Conservation (phyloP, 1,140 invertebrate genomes). For the Stegodyphus dumicola region DNA sequence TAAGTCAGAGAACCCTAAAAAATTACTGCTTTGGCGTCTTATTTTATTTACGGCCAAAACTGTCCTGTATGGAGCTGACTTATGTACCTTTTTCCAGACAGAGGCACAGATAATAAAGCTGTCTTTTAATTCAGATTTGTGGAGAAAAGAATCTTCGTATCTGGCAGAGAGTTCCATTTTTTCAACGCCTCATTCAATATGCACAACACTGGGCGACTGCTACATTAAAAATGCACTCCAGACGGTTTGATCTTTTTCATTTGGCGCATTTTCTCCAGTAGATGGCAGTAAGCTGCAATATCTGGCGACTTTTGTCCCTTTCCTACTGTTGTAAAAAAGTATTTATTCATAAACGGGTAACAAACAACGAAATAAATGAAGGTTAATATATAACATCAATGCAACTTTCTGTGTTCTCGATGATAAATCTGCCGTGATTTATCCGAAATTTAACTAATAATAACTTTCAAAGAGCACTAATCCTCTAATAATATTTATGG, state of each 20-base stretch:
- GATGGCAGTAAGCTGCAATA: not conserved
- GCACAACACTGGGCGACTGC: constrained; percentile 11
- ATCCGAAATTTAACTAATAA: too few relatives aligned
- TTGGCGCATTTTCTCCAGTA: not conserved
- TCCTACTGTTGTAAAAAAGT: too few relatives aligned
- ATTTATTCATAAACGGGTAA: too few relatives aligned
- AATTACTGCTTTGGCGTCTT: too few relatives aligned
- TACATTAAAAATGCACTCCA: constrained; percentile 37
- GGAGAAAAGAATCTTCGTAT: constrained; percentile 13
- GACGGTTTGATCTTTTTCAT: constrained; percentile 18
- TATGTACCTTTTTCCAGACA: constrained; percentile 13
- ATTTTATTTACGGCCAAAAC: constrained; percentile 4
- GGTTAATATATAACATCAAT: too few relatives aligned
- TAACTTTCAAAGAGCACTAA: too few relatives aligned
- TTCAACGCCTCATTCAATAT: constrained; percentile 45
- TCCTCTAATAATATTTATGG: too few relatives aligned
- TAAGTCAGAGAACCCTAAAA: too few relatives aligned
- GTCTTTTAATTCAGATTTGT: constrained; percentile 36
- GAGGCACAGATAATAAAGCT: constrained; percentile 41
- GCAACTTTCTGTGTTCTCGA: too few relatives aligned
- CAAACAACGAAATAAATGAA: too few relatives aligned
- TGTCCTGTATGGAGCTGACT: constrained; percentile 25
- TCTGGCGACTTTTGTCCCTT: not conserved
- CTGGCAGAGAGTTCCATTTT: constrained; percentile 13
- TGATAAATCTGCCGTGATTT: too few relatives aligned